Evolutionary conservation across 2,797 vertebrate genomes (phyloP), one percentile per base, ranked within the genome.

Genomic region (Pseudochirops cupreus): DNA sequence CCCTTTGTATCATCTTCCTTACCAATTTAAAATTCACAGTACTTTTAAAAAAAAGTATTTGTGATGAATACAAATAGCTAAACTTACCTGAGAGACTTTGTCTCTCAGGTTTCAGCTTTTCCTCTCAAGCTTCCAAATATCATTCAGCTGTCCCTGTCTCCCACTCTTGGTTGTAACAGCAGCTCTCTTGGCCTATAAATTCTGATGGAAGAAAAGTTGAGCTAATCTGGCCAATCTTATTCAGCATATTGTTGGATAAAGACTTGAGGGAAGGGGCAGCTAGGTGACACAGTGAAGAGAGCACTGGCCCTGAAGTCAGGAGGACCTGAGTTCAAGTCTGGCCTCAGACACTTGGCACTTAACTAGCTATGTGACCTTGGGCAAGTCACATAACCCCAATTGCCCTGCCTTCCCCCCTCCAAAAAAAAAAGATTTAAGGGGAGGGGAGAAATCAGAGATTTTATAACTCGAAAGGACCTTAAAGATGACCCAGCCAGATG

Each of bases 61-160:
- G 74, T 87, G 74, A 87, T 91, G 53, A 94, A 94, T 55, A 92
- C 18, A 11, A 90, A 39, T 87, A 93, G 55, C 52, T 5, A 12
- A 91, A 89, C 46, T 82, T 54, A 39, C 33, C 2, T 9, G 91
- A 93, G 0, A 97, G 97, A 97, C 93, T 90, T 91, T 9, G 94
- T 95, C 93, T 97, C 90, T 96, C 90, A 87, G 29, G 87, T 87
- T 92, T 92, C 67, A 89, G 82, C 39, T 92, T 28, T 31, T 54
- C 67, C 56, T 57, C 28, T 53, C 50, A 54, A 16, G 89, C 29
- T 82, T 87, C 39, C 39, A 87, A 50, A 87, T 87, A 87, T 87
- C 21, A 87, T 26, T 87, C 74, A 87, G 21, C 39, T 46, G 39
- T 87, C 74, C 50, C 21, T 1, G 39, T 26, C 21, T 50, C 74